Evolutionary conservation across 2,113 vertebrate genomes (phyloP), one percentile per base, ranked within the genome.

Genomic region (Aldabrachelys gigantea): DNA sequence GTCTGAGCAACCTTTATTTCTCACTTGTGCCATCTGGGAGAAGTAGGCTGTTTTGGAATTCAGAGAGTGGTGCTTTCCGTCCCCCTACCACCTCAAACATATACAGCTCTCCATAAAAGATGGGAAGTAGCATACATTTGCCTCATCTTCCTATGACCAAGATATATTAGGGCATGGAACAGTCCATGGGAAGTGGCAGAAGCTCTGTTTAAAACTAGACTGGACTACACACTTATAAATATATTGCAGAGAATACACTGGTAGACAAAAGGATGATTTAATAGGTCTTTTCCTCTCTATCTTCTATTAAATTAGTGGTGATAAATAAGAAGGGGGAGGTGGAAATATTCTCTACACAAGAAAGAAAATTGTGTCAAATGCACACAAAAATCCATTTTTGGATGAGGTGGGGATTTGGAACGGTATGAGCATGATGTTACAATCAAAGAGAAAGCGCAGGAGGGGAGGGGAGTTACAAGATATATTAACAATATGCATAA

Each of bases 401-500:
- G 91, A 87, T 76, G 1, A 85, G 57, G 57, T 8, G 10, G 25
- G 57, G 27, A 10, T 4, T 59, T 59, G 25, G 57, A 59, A 12
- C 11, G 13, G 25, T 29, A 59, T 13, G 57, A 27, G 10, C 27
- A 59, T 59, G 27, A 59, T 80, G 95, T 93, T 93, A 96, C 85
- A 81, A 78, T 94, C 52, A 38, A 94, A 84, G 87, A 88, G 80
- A 92, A 93, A 83, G 1, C 56, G 62, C 49, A 91, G 79, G 85
- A 62, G 88, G 80, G 81, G 84, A 62, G 88, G 80, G 79, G 72
- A 91, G 92, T 88, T 95, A 89, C 25, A 54, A 65, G 59, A 88
- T 88, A 44, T 89, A 81, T 90, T 88, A 95, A 88, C 50, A 92
- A 47, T 52, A 95, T 11, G 4, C 56, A 88, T 86, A 95, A 90